Conservation (phyloP, 2,113 vertebrate species). For the Sinocyclocheilus maitianheensis region DNA sequence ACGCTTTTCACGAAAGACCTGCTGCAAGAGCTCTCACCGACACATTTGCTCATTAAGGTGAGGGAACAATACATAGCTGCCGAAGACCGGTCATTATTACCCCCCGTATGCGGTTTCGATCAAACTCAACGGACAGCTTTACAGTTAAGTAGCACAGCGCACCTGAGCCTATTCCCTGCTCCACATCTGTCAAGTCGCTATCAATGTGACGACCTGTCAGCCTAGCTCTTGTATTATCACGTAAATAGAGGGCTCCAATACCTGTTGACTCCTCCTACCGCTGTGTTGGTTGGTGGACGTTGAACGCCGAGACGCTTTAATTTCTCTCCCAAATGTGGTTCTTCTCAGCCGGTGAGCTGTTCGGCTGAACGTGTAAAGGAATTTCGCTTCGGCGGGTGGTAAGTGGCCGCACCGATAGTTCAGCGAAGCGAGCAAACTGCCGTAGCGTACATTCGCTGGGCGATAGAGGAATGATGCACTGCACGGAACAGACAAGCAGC, state of each 20-base stretch:
- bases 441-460: slow-evolving; percentile 2
- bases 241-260: slow-evolving; percentile 49
- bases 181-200: slow-evolving; percentile 24
- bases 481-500: slow-evolving; percentile 48
- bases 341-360: background rate
- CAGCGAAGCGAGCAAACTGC: background rate
- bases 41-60: slow-evolving; percentile 9
- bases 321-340: background rate
- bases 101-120: slow-evolving; percentile 30
- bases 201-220: slow-evolving; percentile 40
- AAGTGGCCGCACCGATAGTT: background rate
- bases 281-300: slow-evolving; percentile 63
- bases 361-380: background rate
- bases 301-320: slow-evolving; percentile 55
- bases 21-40: slow-evolving; percentile 1
- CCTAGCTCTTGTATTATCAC: background rate
- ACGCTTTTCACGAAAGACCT: background rate
- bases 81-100: background rate
- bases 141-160: slow-evolving; percentile 20
- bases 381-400: background rate
- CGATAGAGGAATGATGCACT: slow-evolving; percentile 37
- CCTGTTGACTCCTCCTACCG: slow-evolving; percentile 82
- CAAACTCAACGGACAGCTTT: slow-evolving; percentile 6
- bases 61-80: slow-evolving; percentile 13
- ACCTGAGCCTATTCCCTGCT: slow-evolving; percentile 24